These are phyloP conservation scores for Heliothis peltigera DNA, from an alignment of 2,888 invertebrate species.

Conservation along the genomic window DNA sequence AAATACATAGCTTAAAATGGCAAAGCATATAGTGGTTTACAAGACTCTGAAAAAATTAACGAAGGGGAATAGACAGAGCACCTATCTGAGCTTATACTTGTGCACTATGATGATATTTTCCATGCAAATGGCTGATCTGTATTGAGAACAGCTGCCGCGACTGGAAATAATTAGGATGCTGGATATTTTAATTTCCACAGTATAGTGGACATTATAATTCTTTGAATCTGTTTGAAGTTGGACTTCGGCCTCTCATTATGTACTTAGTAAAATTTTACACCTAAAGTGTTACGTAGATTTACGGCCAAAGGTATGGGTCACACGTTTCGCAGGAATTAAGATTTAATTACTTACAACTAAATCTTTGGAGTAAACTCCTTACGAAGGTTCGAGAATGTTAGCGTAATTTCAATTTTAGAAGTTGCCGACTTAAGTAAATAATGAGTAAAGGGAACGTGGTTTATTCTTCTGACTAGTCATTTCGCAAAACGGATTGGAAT, in stretches of 20 bases:
- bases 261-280: constrained; percentile 11
- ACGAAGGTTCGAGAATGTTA: not conserved
- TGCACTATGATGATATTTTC: no score
- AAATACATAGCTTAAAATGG: no score
- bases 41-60: no score
- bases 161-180: no score
- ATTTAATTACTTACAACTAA: constrained; percentile 34
- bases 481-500: no score
- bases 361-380: constrained; percentile 6
- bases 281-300: constrained; percentile 36
- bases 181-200: no score
- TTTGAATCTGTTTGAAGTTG: not conserved
- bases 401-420: constrained; percentile 3
- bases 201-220: no score
- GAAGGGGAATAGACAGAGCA: no score
- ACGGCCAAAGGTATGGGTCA: constrained; percentile 30
- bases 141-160: no score
- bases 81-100: no score
- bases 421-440: not conserved
- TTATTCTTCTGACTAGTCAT: not conserved
- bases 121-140: no score
- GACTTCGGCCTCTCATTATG: not conserved
- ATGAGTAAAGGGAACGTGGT: not conserved
- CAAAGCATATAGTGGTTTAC: no score
- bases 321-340: constrained; percentile 35